Conservation (phyloP, 2,797 vertebrate genomes). For the Sorex maritimensis region DNA sequence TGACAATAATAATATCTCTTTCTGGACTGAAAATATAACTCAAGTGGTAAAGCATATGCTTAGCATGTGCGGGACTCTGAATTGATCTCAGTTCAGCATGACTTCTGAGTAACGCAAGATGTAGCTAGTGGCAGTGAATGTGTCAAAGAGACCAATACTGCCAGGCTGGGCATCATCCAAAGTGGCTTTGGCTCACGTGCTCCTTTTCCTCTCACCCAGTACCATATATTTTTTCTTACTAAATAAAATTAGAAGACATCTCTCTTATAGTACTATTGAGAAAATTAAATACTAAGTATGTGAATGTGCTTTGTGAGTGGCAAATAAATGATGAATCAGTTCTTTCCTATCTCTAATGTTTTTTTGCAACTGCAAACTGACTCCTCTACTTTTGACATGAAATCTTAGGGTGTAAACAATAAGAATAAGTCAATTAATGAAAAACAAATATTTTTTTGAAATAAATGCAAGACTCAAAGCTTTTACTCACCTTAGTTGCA, state of each 20-base stretch:
- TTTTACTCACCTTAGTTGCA: background rate
- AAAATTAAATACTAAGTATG: constrained; percentile 12
- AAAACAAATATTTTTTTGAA: constrained; percentile 33
- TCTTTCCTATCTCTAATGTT: background rate
- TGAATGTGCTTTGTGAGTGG: background rate
- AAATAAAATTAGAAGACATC: too few species aligned
- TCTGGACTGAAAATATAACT: too few species aligned
- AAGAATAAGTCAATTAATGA: constrained; percentile 1
- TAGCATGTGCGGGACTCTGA: too few species aligned
- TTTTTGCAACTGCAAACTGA: background rate
- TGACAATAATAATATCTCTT: background rate
- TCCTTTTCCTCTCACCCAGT: too few species aligned
- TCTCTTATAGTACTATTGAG: background rate
- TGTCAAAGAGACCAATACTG: too few species aligned
- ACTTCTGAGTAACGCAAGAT: too few species aligned
- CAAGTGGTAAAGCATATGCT: too few species aligned
- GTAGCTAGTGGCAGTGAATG: too few species aligned
- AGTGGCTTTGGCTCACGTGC: too few species aligned
- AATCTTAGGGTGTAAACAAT: constrained; percentile 24
- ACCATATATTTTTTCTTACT: too few species aligned
- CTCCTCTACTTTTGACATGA: background rate
- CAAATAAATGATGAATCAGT: background rate
- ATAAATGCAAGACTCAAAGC: background rate
- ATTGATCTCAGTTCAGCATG: too few species aligned
- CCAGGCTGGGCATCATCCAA: too few species aligned